Conservation (phyloP, 2,797 vertebrate species). For the Forpus xanthops region DNA sequence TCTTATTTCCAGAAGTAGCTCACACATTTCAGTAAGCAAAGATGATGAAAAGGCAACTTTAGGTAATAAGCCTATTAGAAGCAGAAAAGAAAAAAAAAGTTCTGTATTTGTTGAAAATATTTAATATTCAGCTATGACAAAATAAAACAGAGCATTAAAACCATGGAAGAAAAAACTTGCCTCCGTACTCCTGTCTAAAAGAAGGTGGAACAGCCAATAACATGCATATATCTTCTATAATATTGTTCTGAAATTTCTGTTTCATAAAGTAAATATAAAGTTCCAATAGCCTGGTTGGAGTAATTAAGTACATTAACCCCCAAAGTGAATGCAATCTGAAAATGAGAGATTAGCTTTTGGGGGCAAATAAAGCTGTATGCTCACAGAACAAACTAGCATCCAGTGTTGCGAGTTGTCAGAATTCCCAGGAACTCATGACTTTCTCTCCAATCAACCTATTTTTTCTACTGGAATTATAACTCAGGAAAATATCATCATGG, state of each 20-base stretch:
- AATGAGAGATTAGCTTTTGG: not conserved
- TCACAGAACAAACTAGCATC: not conserved
- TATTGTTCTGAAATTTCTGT: not conserved
- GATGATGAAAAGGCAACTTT: not conserved
- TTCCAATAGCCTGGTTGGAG: not conserved
- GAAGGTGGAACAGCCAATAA: not conserved
- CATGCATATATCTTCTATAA: not conserved
- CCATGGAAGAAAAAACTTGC: not conserved
- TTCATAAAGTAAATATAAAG: not conserved
- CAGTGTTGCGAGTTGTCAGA: not conserved
- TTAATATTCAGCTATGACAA: not conserved
- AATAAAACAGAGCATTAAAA: not conserved
- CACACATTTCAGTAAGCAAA: not conserved
- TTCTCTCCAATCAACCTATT: not conserved
- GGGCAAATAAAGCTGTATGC: not conserved
- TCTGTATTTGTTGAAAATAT: not conserved
- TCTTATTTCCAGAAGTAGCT: not conserved
- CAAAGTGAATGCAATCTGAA: not conserved
- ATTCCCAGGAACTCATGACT: not conserved
- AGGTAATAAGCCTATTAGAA: not conserved
- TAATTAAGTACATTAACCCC: not conserved
- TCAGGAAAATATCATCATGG: not conserved
- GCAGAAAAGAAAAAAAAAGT: not conserved
- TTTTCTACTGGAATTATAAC: not conserved
- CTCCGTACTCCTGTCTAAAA: not conserved